These are phyloP conservation scores for Scomber scombrus DNA, from an alignment of 2,113 vertebrate species.

Conservation along the genomic window DNA sequence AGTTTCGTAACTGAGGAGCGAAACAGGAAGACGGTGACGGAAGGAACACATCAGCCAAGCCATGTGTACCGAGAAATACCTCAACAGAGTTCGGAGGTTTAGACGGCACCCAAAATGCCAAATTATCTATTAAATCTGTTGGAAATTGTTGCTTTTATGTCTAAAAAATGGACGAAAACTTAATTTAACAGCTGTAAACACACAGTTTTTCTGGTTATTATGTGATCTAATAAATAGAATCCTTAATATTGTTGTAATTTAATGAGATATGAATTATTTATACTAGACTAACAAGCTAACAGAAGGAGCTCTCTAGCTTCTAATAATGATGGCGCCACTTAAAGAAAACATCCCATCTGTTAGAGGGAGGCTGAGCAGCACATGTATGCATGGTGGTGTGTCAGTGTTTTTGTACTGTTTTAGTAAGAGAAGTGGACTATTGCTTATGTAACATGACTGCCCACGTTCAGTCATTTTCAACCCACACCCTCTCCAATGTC, in stretches of 20 bases:
- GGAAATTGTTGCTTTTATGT: neutral
- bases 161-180: neutral
- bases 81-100: conserved; percentile 1
- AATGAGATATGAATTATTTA: neutral
- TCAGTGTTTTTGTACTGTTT: conserved; percentile 63
- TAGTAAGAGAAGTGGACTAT: conserved; percentile 62
- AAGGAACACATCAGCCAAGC: conserved; percentile 3
- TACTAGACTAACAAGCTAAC: neutral
- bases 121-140: neutral
- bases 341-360: conserved; percentile 27
- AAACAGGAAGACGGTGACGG: conserved; percentile 25
- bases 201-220: no score
- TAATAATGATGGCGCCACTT: conserved; percentile 25
- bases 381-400: conserved; percentile 29
- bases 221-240: neutral
- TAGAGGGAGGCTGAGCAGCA: conserved; percentile 33
- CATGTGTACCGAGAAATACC: conserved; percentile 1
- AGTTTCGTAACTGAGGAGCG: conserved; percentile 31
- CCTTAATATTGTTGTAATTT: neutral
- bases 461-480: conserved; percentile 75
- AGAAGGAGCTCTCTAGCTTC: neutral
- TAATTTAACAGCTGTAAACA: neutral
- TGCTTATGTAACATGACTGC: conserved; percentile 78
- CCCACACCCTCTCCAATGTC: conserved; percentile 78
- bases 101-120: conserved; percentile 4